These are phyloP conservation scores for Oligia latruncula DNA, from an alignment of 2,888 invertebrate species.

Conservation along the genomic window DNA sequence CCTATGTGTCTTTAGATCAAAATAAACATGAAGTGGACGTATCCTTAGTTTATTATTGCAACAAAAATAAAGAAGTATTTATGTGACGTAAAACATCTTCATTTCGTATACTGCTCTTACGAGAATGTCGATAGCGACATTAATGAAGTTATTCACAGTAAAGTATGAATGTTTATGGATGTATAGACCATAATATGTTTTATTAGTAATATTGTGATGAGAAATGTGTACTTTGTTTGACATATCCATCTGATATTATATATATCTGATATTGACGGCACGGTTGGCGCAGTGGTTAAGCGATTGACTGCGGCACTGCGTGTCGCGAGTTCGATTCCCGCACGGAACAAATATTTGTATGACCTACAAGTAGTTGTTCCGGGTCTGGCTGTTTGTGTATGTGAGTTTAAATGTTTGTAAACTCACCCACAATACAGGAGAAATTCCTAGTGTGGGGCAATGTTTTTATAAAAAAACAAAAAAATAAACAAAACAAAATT, in stretches of 20 bases:
- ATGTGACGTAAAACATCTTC: constrained; percentile 51
- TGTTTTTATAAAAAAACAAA: no score
- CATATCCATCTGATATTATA: background rate
- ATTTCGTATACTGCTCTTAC: constrained; percentile 48
- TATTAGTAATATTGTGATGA: constrained; percentile 48
- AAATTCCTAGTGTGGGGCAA: no score
- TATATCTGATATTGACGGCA: no score
- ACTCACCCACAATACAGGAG: no score
- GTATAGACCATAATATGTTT: constrained; percentile 50
- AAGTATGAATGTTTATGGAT: constrained; percentile 60
- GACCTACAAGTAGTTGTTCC: no score
- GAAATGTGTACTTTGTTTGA: constrained; percentile 30
- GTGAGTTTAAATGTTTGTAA: no score
- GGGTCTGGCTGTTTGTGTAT: no score
- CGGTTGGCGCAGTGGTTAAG: no score
- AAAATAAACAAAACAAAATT: background rate
- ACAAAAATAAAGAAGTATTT: constrained; percentile 55
- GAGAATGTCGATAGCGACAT: constrained; percentile 52
- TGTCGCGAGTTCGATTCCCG: no score
- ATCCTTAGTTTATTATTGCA: constrained; percentile 45
- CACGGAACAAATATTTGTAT: no score
- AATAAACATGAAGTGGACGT: constrained; percentile 31
- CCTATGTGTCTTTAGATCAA: constrained; percentile 28
- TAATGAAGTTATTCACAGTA: constrained; percentile 56
- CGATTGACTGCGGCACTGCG: no score